Conservation (phyloP, 2,797 vertebrate genomes). For the Sphenodon punctatus region DNA sequence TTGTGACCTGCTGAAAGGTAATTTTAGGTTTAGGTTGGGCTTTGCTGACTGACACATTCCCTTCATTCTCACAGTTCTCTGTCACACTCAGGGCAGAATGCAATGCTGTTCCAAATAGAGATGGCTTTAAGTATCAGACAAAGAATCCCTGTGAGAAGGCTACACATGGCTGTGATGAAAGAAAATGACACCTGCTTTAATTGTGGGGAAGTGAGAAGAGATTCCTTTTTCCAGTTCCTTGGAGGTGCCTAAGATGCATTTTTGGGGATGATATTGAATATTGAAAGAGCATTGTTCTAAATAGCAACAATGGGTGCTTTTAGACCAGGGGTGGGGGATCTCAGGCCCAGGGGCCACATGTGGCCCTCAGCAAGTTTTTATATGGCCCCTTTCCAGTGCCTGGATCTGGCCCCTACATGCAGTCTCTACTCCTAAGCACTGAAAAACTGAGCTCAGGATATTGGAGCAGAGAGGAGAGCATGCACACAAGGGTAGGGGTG, state of each 20-base stretch:
- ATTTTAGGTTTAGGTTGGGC: not conserved
- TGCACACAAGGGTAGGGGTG: too few relatives aligned
- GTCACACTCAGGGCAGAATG: not conserved
- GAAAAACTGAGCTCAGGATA: too few relatives aligned
- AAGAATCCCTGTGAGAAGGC: not conserved
- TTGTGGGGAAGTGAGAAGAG: not conserved
- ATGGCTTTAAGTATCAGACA: fast-evolving
- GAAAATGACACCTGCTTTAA: not conserved
- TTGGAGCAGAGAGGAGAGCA: too few relatives aligned
- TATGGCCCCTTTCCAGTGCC: too few relatives aligned
- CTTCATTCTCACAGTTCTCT: not conserved
- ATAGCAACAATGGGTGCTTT: too few relatives aligned
- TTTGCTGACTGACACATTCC: not conserved
- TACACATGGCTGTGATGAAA: not conserved
- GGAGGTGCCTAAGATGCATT: not conserved
- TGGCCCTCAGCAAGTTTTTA: too few relatives aligned
- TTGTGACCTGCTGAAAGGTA: not conserved
- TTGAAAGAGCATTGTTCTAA: not conserved
- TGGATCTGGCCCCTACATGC: too few relatives aligned
- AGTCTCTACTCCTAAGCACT: too few relatives aligned
- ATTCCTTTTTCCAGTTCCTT: not conserved
- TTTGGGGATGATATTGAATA: too few relatives aligned
- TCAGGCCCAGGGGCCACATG: too few relatives aligned
- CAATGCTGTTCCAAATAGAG: not conserved
- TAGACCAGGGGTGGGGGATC: too few relatives aligned